Evolutionary conservation across 2,797 vertebrate species (phyloP).

Genomic region (Phyllotis vaccarum): DNA sequence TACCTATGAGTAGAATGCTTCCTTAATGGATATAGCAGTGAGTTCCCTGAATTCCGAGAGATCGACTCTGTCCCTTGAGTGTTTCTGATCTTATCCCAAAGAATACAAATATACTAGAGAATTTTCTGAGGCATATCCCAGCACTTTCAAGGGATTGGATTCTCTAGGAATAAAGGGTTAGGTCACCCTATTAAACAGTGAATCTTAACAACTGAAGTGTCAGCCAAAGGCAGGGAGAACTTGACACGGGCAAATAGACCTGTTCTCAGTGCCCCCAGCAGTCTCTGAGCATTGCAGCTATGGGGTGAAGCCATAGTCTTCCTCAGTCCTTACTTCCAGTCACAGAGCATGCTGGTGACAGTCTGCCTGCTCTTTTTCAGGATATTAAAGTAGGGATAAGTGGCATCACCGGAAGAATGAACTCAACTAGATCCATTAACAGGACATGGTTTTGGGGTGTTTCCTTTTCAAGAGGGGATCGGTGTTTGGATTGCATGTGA

Average conservation of each 20-base stretch:
- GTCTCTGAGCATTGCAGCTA: not conserved
- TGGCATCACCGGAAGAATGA: not conserved
- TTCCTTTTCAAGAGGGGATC: not conserved
- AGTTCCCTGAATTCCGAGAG: not conserved
- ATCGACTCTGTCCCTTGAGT: not conserved
- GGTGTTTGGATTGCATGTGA: not conserved
- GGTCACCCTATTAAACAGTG: not conserved
- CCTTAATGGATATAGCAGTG: not conserved
- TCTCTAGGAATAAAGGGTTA: not conserved
- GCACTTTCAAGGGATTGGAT: not conserved
- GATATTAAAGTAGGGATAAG: not conserved
- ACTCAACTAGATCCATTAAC: not conserved
- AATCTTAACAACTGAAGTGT: not conserved
- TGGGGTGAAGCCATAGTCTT: not conserved
- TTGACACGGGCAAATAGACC: not conserved
- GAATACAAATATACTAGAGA: not conserved
- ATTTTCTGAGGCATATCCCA: not conserved
- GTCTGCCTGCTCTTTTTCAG: not conserved
- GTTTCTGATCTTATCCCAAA: not conserved
- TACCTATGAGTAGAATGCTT: not conserved
- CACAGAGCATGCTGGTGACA: not conserved
- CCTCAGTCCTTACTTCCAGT: not conserved
- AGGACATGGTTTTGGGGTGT: not conserved
- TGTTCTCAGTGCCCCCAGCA: not conserved
- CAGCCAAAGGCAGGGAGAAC: not conserved